Percentiles rank a stretch among this genome's conserved stretches.
These are phyloP conservation scores for Planococcus citri DNA, from an alignment of 1,140 invertebrate species.

Conservation along the genomic window DNA sequence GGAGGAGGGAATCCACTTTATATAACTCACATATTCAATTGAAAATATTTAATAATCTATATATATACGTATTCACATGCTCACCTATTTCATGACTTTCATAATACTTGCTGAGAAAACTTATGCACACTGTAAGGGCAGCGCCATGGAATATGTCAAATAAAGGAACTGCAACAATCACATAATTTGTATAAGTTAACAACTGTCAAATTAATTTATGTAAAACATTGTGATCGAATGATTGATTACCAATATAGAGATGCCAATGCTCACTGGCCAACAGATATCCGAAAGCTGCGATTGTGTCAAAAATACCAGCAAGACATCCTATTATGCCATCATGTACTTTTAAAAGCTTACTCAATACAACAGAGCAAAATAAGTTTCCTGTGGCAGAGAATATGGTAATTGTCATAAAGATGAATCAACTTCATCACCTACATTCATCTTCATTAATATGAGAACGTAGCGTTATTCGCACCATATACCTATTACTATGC, in stretches of 20 bases:
- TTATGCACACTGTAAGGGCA: not conserved
- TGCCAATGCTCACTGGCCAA: not conserved
- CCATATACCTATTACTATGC: not conserved
- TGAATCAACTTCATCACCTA: no score
- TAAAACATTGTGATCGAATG: no score
- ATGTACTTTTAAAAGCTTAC: not conserved
- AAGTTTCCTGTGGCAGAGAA: not conserved
- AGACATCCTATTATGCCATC: not conserved
- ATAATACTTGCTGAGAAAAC: not conserved
- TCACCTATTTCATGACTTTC: not conserved
- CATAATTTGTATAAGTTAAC: no score
- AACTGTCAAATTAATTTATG: no score
- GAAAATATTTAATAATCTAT: no score
- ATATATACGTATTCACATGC: no score
- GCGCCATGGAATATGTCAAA: not conserved
- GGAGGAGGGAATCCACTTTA: no score
- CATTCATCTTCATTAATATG: no score
- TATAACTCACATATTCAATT: no score
- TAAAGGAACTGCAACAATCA: not conserved
- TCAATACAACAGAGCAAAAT: not conserved
- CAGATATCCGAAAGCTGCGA: not conserved
- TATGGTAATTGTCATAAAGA: no score
- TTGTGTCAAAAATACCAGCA: not conserved
- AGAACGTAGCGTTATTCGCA: not conserved
- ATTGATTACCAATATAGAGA: not conserved